Evolutionary conservation across 2,888 invertebrate genomes (phyloP), one percentile per base, ranked within the genome.

Genomic region (Morinoia aosen): DNA sequence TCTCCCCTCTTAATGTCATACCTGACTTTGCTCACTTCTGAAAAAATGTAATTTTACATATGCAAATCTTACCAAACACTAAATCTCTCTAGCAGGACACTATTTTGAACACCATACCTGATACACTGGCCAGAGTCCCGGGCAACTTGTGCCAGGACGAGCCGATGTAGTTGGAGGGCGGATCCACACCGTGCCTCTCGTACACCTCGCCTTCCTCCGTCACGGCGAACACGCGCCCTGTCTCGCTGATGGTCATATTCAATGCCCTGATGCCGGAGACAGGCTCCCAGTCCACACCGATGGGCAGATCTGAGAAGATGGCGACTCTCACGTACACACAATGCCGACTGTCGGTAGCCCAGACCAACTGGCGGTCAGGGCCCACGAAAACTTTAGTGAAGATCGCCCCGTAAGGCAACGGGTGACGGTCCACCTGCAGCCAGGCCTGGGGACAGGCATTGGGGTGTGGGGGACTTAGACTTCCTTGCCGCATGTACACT

Each of bases 201-300:
- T 97, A 97, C 39, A 98, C 97, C 48, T 97, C 97, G 4, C 97
- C 97, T 61, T 97, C 97, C 4, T 97, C 97, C 12, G 97, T 97
- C 25, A 98, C 97, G 4, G 97, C 97, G 97, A 97, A 98, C 8
- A 97, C 97, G 25, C 97, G 61, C 14, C 95, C 97, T 95, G 97
- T 97, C 14, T 97, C 97, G 96, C 97, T 97, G 96, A 98, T 97
- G 58, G 97, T 97, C 57, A 98, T 96, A 95, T 97, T 97, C 90
- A 97, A 97, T 40, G 97, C 97, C 88, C 97, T 97, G 33, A 97
- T 97, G 25, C 97, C 98, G 96, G 97, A 97, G 0, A 98, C 97
- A 96, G 97, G 97, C n/a, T 97, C 97, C 98, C 98, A 98, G 64
- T 97, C 97, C 61, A 97, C 97, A n/a, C 98, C 98, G 95, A 98